Evolutionary conservation across 2,797 vertebrate species (phyloP), one percentile per base, ranked within the genome.

Genomic region (Macropus fuliginosus): DNA sequence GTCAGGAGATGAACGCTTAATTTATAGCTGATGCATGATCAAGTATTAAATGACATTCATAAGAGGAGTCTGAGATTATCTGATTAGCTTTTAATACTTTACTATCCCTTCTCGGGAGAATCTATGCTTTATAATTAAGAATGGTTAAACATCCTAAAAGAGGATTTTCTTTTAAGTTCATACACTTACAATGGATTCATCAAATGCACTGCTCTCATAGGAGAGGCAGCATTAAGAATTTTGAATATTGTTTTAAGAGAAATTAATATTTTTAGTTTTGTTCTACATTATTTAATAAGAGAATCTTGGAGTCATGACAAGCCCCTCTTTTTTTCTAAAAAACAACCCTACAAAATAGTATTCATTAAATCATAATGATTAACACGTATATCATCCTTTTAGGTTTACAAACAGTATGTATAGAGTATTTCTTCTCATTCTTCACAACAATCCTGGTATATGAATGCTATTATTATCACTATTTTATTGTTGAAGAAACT

Each of bases 61-160:
- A 95, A 95, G 90, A 52, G 91, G 90, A 56, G 93, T 94, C 62
- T 93, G 94, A 94, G 92, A 95, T 16, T 55, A 90, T 96, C 62
- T 96, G 97, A 95, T 96, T 96, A 96, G 89, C 93, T 97, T 96
- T 94, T 92, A 96, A 91, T 94, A 97, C 91, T 50, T 92, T 94
- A 62, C 93, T 62, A 92, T 96, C 91, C 93, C 92, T 94, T 92
- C 92, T 94, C 91, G 90, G 59, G 57, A 55, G 55, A 97, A 91
- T 96, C 89, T 95, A 31, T 92, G 91, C 8, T 96, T 34, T 92
- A 3, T 96, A 97, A 96, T 96, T 96, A 97, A 92, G 56, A 92
- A 66, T 56, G 56, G 24, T 91, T 93, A 94, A 96, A 95, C 94
- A 74, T 94, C 40, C 87, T 94, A 57, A 55, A 8, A 92, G 91